Evolutionary conservation across 2,113 vertebrate genomes (phyloP).

Genomic region (Nerophis ophidion): DNA sequence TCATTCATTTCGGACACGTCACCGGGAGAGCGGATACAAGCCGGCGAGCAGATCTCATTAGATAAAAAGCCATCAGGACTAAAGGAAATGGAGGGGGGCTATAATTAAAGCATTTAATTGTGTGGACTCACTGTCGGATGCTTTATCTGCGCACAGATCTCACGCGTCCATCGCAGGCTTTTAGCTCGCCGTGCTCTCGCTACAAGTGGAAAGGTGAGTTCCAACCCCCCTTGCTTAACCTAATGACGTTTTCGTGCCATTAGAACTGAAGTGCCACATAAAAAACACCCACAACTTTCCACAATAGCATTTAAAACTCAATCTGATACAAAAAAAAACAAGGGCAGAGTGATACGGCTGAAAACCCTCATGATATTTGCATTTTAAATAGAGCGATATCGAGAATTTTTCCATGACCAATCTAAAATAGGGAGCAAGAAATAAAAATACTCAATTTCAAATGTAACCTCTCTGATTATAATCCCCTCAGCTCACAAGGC

Average conservation of each 20-base stretch:
- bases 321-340: too few species aligned
- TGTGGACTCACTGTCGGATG: constrained; percentile 90
- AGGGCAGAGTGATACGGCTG: too few species aligned
- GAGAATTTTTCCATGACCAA: too few species aligned
- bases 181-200: constrained; percentile 68
- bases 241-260: constrained; percentile 71
- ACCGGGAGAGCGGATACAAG: constrained; percentile 96
- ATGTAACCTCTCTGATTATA: too few species aligned
- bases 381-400: too few species aligned
- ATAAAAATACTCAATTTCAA: too few species aligned
- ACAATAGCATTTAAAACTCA: too few species aligned
- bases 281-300: too few species aligned
- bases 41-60: constrained; percentile 99
- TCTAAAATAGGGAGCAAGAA: too few species aligned
- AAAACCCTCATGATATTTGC: too few species aligned
- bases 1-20: constrained; percentile 99
- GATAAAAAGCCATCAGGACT: constrained; percentile 99
- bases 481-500: too few species aligned
- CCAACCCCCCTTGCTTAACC: constrained; percentile 48
- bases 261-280: constrained; percentile 62
- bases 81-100: constrained; percentile 97
- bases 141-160: constrained; percentile 87
- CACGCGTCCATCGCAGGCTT: constrained; percentile 71
- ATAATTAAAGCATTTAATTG: constrained; percentile 99
- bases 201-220: constrained; percentile 74